Base-by-base conservation (phyloP, 2,888 invertebrate species). In the Bombyx huttoni region DNA sequence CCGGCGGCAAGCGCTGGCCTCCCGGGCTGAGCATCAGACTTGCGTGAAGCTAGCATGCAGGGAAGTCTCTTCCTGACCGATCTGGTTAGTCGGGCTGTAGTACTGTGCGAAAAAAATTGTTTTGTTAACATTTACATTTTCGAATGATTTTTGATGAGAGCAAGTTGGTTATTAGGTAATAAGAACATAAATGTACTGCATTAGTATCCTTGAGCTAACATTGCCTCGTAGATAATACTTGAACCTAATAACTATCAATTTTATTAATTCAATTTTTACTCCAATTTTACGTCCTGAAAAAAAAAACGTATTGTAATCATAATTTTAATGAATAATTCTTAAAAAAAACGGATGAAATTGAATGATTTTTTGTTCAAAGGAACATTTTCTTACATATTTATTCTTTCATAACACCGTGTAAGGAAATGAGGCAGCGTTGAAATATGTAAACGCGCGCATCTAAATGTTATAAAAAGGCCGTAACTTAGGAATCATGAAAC, bases 11-110 rank as follows among this genome's bases (percentile, higher is more conserved):
- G 74, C 61, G 65, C 75, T 73, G 57, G 67, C 73, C 68, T 80
- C 83, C 81, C 81, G 66, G 52, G 77, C 71, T 55, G 40, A 46
- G 53, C 91, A 91, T 94, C 93, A 96, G 87, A 96, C 95, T 80
- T 96, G 95, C 62, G 95, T 95, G 80, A 95, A 94, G 80, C 94
- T 95, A 85, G 94, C 94, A 84, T 95, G 95, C 54, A 94, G 91
- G 60, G 93, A 92, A 35, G 52, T 52, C 68, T 96, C 95, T 50
- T 90, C 90, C 68, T 90, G 91, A 60, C 93, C 91, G 62, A 94
- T 92, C 85, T 95, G 95, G 70, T 92, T 93, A 63, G 94, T 93
- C 6, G 94, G 92, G 50, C 94, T 91, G 86, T 95, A 95, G 76
- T 95, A 96, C 94, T 96, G 93, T 34, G 14, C 34, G 13, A 47